Percentiles rank a stretch among this genome's conserved stretches.
Conservation (phyloP, 2,113 vertebrate species). For the Nothobranchius kuhntae region DNA sequence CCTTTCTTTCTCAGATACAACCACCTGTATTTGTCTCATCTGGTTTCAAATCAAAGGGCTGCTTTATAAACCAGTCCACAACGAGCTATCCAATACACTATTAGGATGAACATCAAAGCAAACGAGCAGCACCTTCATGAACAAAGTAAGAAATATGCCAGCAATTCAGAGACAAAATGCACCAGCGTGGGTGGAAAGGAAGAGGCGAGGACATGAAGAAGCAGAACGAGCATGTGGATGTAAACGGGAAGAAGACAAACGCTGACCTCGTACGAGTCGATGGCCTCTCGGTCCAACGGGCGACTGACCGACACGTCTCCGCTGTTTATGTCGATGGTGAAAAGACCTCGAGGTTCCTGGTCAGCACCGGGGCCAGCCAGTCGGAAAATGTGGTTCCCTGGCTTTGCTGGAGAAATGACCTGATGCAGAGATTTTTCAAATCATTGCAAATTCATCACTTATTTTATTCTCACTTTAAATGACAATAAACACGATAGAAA, state of each 20-base stretch:
- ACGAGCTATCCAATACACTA: not conserved
- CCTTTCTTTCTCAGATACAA: conserved; percentile 4
- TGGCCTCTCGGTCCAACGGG: conserved; percentile 87
- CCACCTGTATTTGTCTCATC: not conserved
- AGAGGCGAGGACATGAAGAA: not conserved
- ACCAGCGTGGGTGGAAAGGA: not conserved
- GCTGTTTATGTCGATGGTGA: conserved; percentile 88
- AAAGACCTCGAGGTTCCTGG: conserved; percentile 90
- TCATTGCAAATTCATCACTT: too few relatives aligned
- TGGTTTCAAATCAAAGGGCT: not conserved
- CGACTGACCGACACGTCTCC: conserved; percentile 90
- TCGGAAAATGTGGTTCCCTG: conserved; percentile 85
- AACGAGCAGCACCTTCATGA: not conserved
- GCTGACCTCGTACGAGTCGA: conserved; percentile 88
- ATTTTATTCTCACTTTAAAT: too few relatives aligned
- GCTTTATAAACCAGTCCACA: not conserved
- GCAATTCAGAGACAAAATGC: not conserved
- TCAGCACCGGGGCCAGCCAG: conserved; percentile 93
- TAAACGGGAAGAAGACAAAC: not conserved
- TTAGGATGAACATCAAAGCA: not conserved
- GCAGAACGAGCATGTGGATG: not conserved
- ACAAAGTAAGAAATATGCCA: not conserved
- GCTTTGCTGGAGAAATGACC: conserved; percentile 86
- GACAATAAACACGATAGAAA: too few relatives aligned
- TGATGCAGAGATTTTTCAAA: conserved; percentile 43